Evolutionary conservation across 2,888 invertebrate genomes (phyloP), one percentile per base, ranked within the genome.

Genomic region (Sthenelais limicola): DNA sequence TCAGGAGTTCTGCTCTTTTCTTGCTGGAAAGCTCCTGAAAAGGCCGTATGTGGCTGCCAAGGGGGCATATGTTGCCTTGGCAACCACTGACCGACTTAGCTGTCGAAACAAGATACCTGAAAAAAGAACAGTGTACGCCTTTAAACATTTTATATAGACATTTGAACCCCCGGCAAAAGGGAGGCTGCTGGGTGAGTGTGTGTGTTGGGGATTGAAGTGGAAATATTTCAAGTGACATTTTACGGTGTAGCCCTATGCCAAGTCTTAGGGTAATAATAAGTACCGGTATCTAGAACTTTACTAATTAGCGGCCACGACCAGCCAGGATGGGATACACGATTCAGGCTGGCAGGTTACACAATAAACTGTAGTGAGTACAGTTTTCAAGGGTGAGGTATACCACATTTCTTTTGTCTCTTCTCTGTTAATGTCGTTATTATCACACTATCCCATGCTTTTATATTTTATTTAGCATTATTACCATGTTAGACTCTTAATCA

Each of bases 381-480:
- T 35, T 66, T 18, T 18, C 18, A 35, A 21, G 66, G 66, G 66
- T 66, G 66, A 66, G 66, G 66, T 56, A 56, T 56, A 56, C 56
- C 35, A 66, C 66, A 35, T 66, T 66, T 66, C 66, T 66, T 66
- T 66, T 66, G 66, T 66, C 66, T 66, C 66, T 43, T 66, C 35
- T 56, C 35, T n/a, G 35, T 56, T 56, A 56, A 56, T 32, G 33
- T 56, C 56, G 35, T 56, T 15, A 56, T 56, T 32, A 56, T 32
- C 56, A 56, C 56, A 30, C 32, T 56, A 35, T 56, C 56, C 32
- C 33, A 28, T 56, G 32, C 32, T 56, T 26, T 32, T 15, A 32
- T 51, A 51, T 21, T 51, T 5, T 43, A 43, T 15, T 15, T 43
- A 43, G 12, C 18, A 43, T 15, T 52, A 52, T 26, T 52, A 52